Evolutionary conservation across 2,113 vertebrate species (phyloP), one percentile per base, ranked within the genome.

Genomic region (Hyperopisus bebe): DNA sequence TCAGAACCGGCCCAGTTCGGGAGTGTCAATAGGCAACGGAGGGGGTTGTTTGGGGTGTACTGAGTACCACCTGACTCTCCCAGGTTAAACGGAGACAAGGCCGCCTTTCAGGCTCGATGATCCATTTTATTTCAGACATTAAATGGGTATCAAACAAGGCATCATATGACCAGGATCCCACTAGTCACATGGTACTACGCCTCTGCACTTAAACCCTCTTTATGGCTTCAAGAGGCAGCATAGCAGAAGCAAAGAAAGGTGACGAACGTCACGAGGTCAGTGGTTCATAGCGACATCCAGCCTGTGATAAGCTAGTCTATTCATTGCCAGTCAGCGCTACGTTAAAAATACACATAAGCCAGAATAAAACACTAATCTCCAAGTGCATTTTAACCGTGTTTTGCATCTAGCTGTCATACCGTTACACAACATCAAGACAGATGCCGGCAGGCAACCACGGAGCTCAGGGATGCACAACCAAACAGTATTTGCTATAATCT

Each of bases 61-160:
- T 1, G 42, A 4, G 24, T 46, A 47, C 9, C 42, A 21, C 44
- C 80, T 83, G 80, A 19, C 80, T 46, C 2, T 44, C 44, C 46
- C 92, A 93, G 91, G 92, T 93, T 92, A 92, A 42, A 27, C 35
- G 47, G 82, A 48, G 90, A 77, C 91, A 93, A 89, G 87, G 91
- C 88, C 83, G 27, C 74, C 7, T 53, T 62, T 87, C 55, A 90
- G 48, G 90, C 90, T 86, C 80, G 86, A 51, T 58, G 51, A 44
- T 42, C 84, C 86, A 92, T 87, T 85, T 87, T 88, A 90, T 46
- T 74, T 42, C 46, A 90, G 55, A 17, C 44, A 51, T 85, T 19
- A 10, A 27, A 55, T 53, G 48, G 10, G 90, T 90, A 87, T 86
- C 87, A 88, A 53, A 62, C 24, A 87, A 39, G 53, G 35, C 31